Evolutionary conservation across 1,140 invertebrate species (phyloP).

Genomic region (Drosophila sechellia): DNA sequence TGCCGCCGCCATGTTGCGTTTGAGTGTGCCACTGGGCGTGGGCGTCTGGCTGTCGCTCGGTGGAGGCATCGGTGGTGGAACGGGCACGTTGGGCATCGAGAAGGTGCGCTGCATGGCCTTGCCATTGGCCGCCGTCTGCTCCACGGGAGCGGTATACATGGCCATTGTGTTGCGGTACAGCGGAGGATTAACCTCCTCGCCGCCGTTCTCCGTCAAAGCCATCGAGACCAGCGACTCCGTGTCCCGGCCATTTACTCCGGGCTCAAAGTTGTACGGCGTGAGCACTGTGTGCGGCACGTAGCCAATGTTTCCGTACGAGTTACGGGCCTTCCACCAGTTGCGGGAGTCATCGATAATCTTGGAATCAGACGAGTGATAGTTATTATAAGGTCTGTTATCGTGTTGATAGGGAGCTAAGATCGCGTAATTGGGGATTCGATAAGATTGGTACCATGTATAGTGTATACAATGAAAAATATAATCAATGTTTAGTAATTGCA

Average conservation of each 20-base stretch:
- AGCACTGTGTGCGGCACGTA: slow-evolving; percentile 99
- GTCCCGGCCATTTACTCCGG: slow-evolving; percentile 45
- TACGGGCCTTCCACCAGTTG: slow-evolving; percentile 99
- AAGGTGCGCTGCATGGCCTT: slow-evolving; percentile 70
- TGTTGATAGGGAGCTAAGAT: background rate
- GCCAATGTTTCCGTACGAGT: slow-evolving; percentile 93
- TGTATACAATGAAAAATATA: background rate
- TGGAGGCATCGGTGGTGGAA: slow-evolving; percentile 79
- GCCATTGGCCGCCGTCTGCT: slow-evolving; percentile 32
- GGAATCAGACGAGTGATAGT: slow-evolving; percentile 1
- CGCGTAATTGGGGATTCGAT: background rate
- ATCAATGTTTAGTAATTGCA: background rate
- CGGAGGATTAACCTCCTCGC: slow-evolving; percentile 51
- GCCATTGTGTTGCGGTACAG: slow-evolving; percentile 73
- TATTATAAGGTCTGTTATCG: background rate
- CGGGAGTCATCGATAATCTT: slow-evolving; percentile 96
- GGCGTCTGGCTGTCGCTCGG: slow-evolving; percentile 72
- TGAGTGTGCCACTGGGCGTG: slow-evolving; percentile 65
- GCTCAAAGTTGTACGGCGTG: slow-evolving; percentile 86
- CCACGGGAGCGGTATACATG: slow-evolving; percentile 47
- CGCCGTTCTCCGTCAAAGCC: slow-evolving; percentile 42
- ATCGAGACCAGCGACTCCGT: slow-evolving; percentile 66
- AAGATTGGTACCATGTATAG: background rate
- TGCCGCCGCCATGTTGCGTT: slow-evolving; percentile 65
- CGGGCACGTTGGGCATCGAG: slow-evolving; percentile 78